A percentile compares a stretch with the other conserved stretches of the same genome.
Evolutionary conservation across 2,888 invertebrate genomes (phyloP).

Genomic region (Zhuqinia jingwanae): DNA sequence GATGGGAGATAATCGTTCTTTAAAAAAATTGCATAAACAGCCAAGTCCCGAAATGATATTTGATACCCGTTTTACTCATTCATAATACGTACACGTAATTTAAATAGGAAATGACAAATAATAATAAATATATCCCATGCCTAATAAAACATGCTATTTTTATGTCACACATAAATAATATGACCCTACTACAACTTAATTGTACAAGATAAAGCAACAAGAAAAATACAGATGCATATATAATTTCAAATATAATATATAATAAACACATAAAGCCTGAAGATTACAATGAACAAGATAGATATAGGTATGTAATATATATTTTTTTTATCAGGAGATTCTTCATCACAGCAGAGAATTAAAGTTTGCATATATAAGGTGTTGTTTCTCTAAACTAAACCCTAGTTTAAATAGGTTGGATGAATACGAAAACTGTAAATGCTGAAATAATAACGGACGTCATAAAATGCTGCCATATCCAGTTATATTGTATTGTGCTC

Average conservation of each 20-base stretch:
- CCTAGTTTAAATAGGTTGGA: not conserved
- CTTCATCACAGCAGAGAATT: constrained; percentile 15
- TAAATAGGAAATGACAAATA: too few species aligned
- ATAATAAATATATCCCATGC: not conserved
- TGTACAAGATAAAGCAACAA: not conserved
- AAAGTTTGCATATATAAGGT: not conserved
- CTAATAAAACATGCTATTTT: not conserved
- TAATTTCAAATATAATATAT: too few species aligned
- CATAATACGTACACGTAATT: too few species aligned
- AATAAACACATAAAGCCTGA: constrained; percentile 8
- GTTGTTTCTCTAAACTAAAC: not conserved
- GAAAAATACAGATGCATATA: not conserved
- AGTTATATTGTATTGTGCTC: not conserved
- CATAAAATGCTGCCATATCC: not conserved
- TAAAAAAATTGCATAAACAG: too few species aligned
- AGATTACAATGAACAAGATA: not conserved
- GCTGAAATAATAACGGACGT: not conserved
- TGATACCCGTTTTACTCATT: too few species aligned
- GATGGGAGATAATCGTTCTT: too few species aligned
- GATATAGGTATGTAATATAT: too few species aligned
- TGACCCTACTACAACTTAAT: too few species aligned
- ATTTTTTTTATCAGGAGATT: constrained; percentile 12
- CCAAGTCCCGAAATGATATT: too few species aligned
- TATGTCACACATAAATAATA: constrained; percentile 7
- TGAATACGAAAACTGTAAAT: not conserved